A percentile compares a stretch with the other conserved stretches of the same genome.
These are phyloP conservation scores for Pangasianodon gigas DNA, from an alignment of 2,113 vertebrate genomes.

Conservation along the genomic window DNA sequence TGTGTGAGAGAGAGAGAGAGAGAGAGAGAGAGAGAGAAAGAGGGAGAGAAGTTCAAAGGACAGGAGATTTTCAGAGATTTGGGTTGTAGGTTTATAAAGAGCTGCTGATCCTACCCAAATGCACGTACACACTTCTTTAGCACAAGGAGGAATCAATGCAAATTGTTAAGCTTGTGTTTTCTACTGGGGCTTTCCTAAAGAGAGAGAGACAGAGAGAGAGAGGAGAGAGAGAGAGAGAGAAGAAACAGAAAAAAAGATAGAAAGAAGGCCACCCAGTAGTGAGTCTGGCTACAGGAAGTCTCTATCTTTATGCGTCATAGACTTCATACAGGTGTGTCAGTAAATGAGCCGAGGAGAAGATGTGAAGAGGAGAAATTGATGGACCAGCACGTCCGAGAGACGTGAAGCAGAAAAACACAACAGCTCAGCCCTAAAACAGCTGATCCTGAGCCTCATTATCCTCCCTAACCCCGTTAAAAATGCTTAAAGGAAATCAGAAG, in stretches of 20 bases:
- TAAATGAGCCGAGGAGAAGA: neutral
- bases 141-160: constrained; percentile 7
- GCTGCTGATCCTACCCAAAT: constrained; percentile 9
- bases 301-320: constrained; percentile 19
- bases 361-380: neutral
- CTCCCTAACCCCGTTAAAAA: neutral
- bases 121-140: constrained; percentile 10
- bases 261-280: constrained; percentile 30
- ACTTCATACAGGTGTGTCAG: constrained; percentile 29
- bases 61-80: constrained; percentile 63
- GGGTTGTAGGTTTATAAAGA: constrained; percentile 38
- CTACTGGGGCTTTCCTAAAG: constrained; percentile 27
- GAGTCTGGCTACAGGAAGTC: neutral
- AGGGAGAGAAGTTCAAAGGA: constrained; percentile 34
- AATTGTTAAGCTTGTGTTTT: constrained; percentile 25
- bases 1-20: constrained; percentile 49
- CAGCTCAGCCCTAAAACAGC: neutral
- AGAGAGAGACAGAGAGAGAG: neutral
- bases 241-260: neutral
- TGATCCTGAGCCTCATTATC: neutral
- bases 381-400: neutral
- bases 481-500: neutral
- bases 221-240: neutral
- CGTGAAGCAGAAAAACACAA: neutral
- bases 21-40: neutral